A percentile compares a stretch with the other conserved stretches of the same genome.
These are phyloP conservation scores for Drosophila santomea DNA, from an alignment of 1,140 invertebrate species.

Conservation along the genomic window DNA sequence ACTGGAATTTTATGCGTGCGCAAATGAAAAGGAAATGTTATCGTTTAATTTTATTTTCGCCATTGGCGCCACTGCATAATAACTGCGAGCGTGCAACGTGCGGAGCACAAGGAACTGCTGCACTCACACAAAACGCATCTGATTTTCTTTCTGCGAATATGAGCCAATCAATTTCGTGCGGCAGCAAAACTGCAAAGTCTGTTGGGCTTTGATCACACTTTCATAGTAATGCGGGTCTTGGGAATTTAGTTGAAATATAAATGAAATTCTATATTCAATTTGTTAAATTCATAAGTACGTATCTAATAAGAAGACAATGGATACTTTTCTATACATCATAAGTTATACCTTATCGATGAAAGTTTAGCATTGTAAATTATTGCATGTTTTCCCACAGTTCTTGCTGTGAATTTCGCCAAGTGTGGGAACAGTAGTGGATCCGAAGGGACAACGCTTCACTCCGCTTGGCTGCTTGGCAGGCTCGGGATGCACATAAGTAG, in stretches of 20 bases:
- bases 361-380: no score
- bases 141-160: neutral
- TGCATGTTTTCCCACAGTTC: neutral
- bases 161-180: no score
- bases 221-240: neutral
- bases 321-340: no score
- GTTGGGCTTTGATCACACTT: no score
- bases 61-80: constrained; percentile 70
- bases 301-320: no score
- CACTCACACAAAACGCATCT: constrained; percentile 17
- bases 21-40: constrained; percentile 83
- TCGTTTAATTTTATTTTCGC: constrained; percentile 84
- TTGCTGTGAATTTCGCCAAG: neutral
- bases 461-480: constrained; percentile 26
- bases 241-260: neutral
- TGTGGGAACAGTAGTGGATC: neutral
- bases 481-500: constrained; percentile 64
- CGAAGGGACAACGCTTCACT: constrained; percentile 7
- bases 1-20: constrained; percentile 66
- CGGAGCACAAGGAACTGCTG: constrained; percentile 17
- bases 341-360: no score
- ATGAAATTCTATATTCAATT: no score
- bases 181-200: no score
- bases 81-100: constrained; percentile 46
- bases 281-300: no score